Evolutionary conservation across 2,797 vertebrate genomes (phyloP).

Genomic region (Pangasius djambal): DNA sequence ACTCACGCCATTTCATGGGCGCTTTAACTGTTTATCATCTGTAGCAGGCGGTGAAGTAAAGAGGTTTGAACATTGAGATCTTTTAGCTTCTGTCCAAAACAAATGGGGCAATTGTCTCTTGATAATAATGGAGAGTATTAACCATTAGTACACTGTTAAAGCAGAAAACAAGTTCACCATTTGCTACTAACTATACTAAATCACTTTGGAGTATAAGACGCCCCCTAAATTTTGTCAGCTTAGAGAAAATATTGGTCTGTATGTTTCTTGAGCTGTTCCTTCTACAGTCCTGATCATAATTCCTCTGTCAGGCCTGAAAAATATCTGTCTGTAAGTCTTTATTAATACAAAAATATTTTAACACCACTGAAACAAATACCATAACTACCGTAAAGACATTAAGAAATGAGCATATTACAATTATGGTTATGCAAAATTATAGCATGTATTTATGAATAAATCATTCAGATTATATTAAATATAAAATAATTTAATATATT

Average conservation of each 20-base stretch:
- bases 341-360: background rate
- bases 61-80: background rate
- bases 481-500: background rate
- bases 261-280: background rate
- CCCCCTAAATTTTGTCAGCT: too few relatives aligned
- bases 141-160: background rate
- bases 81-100: background rate
- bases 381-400: background rate
- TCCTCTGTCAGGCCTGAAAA: background rate
- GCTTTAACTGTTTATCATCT: conserved; percentile 1
- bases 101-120: background rate
- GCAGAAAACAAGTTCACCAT: background rate
- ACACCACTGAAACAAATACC: background rate
- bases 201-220: background rate
- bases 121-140: background rate
- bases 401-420: background rate
- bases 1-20: background rate
- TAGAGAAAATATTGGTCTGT: background rate
- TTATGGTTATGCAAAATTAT: background rate
- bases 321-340: background rate
- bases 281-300: background rate
- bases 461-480: background rate
- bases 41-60: conserved; percentile 15
- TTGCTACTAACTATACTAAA: conserved; percentile 12
- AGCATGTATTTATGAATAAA: background rate